Evolutionary conservation across 2,113 vertebrate genomes (phyloP), one percentile per base, ranked within the genome.

Genomic region (Mesembrinibis cayennensis): DNA sequence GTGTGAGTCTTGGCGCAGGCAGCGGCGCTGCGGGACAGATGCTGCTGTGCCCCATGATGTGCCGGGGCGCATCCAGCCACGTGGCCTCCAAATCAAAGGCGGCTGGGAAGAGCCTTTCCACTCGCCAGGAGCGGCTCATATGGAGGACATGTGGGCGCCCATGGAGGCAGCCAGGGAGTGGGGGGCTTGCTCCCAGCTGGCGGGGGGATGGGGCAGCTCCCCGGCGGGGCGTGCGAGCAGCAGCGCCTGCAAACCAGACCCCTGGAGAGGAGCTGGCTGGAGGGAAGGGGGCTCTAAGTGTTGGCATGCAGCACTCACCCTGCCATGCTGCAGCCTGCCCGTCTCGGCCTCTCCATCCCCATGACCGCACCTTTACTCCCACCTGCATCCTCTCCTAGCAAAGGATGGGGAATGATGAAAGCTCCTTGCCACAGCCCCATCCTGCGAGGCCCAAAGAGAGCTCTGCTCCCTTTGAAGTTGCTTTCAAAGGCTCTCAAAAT

Each of bases 391-490:
- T 71, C 67, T 82, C 83, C 91, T 62, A 65, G 89, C 80, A 70
- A 26, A 95, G 72, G 42, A 55, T 7, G 30, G 66, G 69, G 61
- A 91, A 91, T 61, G 91, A 89, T 91, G 95, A 97, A 95, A 96
- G 95, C 94, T 87, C 65, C 73, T 91, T 0, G 0, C 77, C 83
- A 44, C 90, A 96, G 95, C 91, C 93, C 84, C 84, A 94, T 96
- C 95, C 95, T 91, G 92, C 80, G 45, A 89, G 94, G 84, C 78
- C 71, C 84, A 88, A 86, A 87, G 90, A 89, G 85, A 89, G 79
- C 86, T 87, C 84, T 56, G 49, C 55, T 93, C 56, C 83, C 97
- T 97, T 97, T 97, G 95, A 97, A 97, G 96, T 95, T 80, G 87
- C 87, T 96, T 91, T 97, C 95, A 94, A 94, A 97, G 96, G 90